These are phyloP conservation scores for Parapristionchus giblindavisi DNA, from an alignment of 2,888 invertebrate genomes.

Conservation along the genomic window DNA sequence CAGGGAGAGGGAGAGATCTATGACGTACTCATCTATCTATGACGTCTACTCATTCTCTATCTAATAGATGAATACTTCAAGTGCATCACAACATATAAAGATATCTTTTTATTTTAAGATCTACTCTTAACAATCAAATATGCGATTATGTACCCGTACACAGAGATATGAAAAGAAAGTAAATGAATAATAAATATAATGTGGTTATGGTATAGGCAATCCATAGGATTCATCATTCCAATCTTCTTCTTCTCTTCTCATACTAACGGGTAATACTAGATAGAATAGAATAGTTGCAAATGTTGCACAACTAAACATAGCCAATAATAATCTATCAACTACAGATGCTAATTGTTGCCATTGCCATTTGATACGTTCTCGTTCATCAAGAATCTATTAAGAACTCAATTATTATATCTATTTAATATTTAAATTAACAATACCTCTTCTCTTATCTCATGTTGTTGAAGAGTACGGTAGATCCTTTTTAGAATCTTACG, in stretches of 20 bases:
- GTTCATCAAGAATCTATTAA: constrained; percentile 64
- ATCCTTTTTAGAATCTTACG: constrained; percentile 65
- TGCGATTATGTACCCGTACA: no score
- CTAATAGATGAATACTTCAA: no score
- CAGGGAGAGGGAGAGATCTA: constrained; percentile 12
- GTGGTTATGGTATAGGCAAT: constrained; percentile 21
- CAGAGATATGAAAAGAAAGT: neutral
- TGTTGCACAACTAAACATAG: constrained; percentile 82
- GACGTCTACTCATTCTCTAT: neutral
- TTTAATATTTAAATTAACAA: neutral
- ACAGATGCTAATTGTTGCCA: constrained; percentile 68
- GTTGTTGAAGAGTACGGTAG: constrained; percentile 67
- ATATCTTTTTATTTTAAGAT: no score
- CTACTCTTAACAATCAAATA: no score
- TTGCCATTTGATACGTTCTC: constrained; percentile 66
- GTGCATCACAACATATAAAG: no score
- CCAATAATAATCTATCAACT: constrained; percentile 75
- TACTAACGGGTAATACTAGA: constrained; percentile 71
- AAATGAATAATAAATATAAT: neutral
- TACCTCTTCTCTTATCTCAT: constrained; percentile 68
- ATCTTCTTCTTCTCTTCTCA: constrained; percentile 39
- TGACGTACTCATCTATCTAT: neutral
- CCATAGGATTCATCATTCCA: constrained; percentile 1
- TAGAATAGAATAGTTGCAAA: constrained; percentile 83
- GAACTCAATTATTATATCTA: neutral